Base-by-base conservation (phyloP, 2,797 vertebrate species). In the Ateles fusciceps region DNA sequence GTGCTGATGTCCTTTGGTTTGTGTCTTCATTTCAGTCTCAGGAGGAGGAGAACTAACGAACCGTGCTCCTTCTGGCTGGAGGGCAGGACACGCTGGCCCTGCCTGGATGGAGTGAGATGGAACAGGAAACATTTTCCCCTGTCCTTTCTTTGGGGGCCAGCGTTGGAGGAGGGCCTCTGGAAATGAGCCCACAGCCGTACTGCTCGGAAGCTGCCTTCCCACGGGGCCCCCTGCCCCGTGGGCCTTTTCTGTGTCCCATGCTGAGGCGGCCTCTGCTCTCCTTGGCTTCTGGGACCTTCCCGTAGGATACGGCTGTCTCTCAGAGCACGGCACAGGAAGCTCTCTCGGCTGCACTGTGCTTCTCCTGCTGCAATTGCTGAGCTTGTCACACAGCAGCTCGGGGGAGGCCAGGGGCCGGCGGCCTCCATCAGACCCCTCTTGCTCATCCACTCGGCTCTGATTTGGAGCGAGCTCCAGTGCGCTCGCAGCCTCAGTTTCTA, bases 11-110 rank as follows among this genome's bases (percentile, higher is more conserved):
- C 24, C 46, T 44, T 14, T 9, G 42, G 42, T 52, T 15, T 2
- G 0, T 33, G 71, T 75, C 91, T 52, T 76, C 48, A 52, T 1
- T 61, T 57, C 81, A 3, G 3, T 42, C 1, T 7, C 7, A 7
- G 36, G 50, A 39, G 52, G n/a, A 39, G 21, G 81, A 4, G 46
- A 39, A 8, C 24, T 2, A 22, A 36, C 4, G 4, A 72, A 26
- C 57, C 0, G 7, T 1, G 28, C 14, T 28, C 22, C 28, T 36
- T 28, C 36, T 22, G 64, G 48, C 76, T 26, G 8, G 24, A 24
- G 39, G 30, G 24, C 10, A 28, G 39, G 28, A 8, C 6, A 2
- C 0, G 3, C 1, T 1, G 15, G 12, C 71, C 59, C 50, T 0
- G 15, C 17, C 33, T 5, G 22, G 52, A 30, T 74, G 28, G 11